Conservation (phyloP, 2,888 invertebrate species). For the Lissonota sp. region DNA sequence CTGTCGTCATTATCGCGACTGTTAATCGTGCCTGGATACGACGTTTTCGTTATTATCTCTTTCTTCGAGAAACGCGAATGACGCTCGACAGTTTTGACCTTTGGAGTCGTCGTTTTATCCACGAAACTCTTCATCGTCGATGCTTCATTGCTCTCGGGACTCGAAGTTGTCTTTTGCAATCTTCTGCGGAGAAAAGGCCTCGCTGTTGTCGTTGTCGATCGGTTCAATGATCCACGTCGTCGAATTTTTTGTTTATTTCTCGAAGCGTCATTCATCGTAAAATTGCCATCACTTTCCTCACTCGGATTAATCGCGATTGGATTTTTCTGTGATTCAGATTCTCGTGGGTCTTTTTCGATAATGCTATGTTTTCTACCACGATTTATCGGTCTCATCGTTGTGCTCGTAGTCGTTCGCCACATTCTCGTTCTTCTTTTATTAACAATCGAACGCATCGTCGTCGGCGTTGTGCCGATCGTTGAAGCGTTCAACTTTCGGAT, state of each 20-base stretch:
- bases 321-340: conserved; percentile 27
- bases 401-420: conserved; percentile 33
- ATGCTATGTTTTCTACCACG: conserved; percentile 18
- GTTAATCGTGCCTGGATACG: conserved; percentile 66
- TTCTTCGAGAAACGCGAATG: conserved; percentile 74
- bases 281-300: not conserved
- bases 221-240: conserved; percentile 40
- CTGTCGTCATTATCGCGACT: conserved; percentile 24
- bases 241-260: conserved; percentile 47
- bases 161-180: conserved; percentile 19
- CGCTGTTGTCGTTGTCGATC: conserved; percentile 43
- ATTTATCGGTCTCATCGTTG: conserved; percentile 34
- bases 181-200: conserved; percentile 46
- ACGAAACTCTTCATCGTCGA: conserved; percentile 20
- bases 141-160: conserved; percentile 38
- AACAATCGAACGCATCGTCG: not conserved
- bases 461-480: not conserved
- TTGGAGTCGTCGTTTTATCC: conserved; percentile 62
- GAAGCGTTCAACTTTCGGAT: not conserved
- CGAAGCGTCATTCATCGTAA: not conserved
- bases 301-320: not conserved
- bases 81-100: conserved; percentile 71
- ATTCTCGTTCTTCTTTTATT: conserved; percentile 29
- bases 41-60: conserved; percentile 73
- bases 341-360: conserved; percentile 1